Evolutionary conservation across 1,140 invertebrate species (phyloP), one percentile per base, ranked within the genome.

Genomic region (Drosophila teissieri): DNA sequence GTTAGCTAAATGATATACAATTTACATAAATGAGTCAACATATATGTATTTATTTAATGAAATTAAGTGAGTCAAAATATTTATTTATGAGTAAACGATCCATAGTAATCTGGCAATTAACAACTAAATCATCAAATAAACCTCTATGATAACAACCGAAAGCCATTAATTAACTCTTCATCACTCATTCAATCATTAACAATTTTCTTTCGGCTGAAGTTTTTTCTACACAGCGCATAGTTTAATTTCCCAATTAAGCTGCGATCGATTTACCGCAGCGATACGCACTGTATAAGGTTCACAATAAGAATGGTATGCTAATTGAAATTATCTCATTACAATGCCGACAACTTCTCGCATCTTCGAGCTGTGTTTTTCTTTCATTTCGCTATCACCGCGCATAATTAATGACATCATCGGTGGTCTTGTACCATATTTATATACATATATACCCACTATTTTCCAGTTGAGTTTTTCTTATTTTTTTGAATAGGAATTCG

Each of bases 401-500:
- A 68, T 64, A 64, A 64, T 68, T 68, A 64, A 52, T 68, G 64
- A 68, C 64, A 64, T 68, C 60, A 68, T 67, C 60, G 17, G 19
- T 22, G 36, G 24, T 64, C 63, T 49, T 67, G 44, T 14, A 4
- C 4, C 4, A 4, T 19, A 19, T n/a, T n/a, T 19, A 19, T 19
- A 19, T 19, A 19, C 19, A 19, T 19, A 19, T 19, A 60, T 44
- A 58, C 24, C 19, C 34, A 55, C 40, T 17, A 34, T 36, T 4
- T 31, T 36, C 2, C 3, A 17, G 2, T 46, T n/a, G 3, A 12
- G 11, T 31, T 57, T 22, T n/a, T 1, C 2, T 3, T 37, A 4
- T 4, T 24, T 24, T 24, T 24, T 24, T 24, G 4, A 24, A 37
- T 53, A 34, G 34, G 7, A 15, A 19, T 39, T 22, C 17, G 34